A percentile compares a stretch with the other conserved stretches of the same genome.
phyloP scores from a whole-genome alignment of 2,888 invertebrate genomes.

The Hirtodrosophila confusa region DNA sequence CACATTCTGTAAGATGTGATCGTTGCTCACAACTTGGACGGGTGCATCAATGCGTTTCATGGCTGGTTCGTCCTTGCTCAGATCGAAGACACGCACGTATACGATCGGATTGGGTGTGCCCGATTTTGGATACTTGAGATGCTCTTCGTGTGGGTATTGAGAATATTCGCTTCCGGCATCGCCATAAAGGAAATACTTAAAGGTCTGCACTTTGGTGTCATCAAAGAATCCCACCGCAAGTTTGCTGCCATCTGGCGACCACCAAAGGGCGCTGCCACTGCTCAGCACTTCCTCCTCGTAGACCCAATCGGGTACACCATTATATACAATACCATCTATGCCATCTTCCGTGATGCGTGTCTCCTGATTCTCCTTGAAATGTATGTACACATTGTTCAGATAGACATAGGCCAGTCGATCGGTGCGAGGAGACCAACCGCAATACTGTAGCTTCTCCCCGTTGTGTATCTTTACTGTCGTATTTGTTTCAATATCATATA shows the following conservation, averaged over 20 bases:
- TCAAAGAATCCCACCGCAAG: constrained; percentile 90
- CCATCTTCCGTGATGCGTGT: constrained; percentile 87
- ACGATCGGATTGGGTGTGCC: constrained; percentile 91
- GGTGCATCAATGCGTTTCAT: constrained; percentile 85
- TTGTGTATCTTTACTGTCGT: constrained; percentile 85
- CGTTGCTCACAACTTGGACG: constrained; percentile 85
- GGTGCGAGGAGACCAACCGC: constrained; percentile 86
- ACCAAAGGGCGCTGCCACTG: constrained; percentile 91
- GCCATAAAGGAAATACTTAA: constrained; percentile 88
- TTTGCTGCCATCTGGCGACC: constrained; percentile 88
- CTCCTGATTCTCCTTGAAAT: constrained; percentile 77
- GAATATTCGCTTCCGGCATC: constrained; percentile 85
- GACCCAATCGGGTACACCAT: constrained; percentile 96
- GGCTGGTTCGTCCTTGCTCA: constrained; percentile 83
- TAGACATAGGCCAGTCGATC: constrained; percentile 87
- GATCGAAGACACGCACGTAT: constrained; percentile 87
- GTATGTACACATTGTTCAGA: constrained; percentile 88
- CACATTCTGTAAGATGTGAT: constrained; percentile 89
- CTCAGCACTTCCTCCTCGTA: constrained; percentile 95
- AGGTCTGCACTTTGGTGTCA: constrained; percentile 88
- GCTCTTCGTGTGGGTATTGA: constrained; percentile 88
- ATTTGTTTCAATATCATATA: constrained; percentile 85
- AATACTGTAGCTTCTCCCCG: constrained; percentile 87
- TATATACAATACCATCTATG: constrained; percentile 88
- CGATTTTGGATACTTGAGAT: constrained; percentile 91